Evolutionary conservation across 2,888 invertebrate genomes (phyloP), one percentile per base, ranked within the genome.

Genomic region (Limnephilus auricula): DNA sequence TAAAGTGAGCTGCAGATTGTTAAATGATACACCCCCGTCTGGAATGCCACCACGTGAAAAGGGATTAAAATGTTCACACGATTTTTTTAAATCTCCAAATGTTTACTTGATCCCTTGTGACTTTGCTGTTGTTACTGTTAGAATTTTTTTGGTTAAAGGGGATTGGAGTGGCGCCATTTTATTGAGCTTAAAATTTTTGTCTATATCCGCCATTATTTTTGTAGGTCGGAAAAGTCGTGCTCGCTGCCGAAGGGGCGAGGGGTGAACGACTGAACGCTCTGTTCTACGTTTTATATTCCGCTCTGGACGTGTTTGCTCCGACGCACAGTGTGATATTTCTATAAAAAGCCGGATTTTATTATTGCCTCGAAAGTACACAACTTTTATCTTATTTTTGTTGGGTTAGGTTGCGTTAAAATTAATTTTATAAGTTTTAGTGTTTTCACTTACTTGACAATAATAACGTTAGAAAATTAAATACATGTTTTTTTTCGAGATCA

Each of bases 171-270:
- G 87, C 65, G 87, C 85, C 85, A 85, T 85, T 85, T 85, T 85
- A 85, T 85, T 40, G 85, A 85, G 85, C 85, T 85, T 85, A 40
- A 85, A 85, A 85, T 30, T 85, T 85, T 85, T 85, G 40, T 34
- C 85, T 45, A 65, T 40, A 30, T 30, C 85, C 37, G 40, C 40
- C 40, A 40, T 85, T 65, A 65, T 65, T 45, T 85, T 85, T 85
- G 85, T 87, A 78, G 87, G 87, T 78, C 87, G 87, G 65, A 50
- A 50, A 87, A 78, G 78, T 25, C 50, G 65, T 65, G 65, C 65
- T 25, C 65, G 65, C 65, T 65, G 87, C 18, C 87, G 50, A 2
- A 34, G 45, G 31, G 65, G 65, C 25, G 50, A 65, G 50, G 65
- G 65, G 65, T 65, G 65, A 65, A 65, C 65, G 65, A n/a, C 65